Evolutionary conservation across 1,140 invertebrate genomes (phyloP).

Genomic region (Magallana ariakensis): DNA sequence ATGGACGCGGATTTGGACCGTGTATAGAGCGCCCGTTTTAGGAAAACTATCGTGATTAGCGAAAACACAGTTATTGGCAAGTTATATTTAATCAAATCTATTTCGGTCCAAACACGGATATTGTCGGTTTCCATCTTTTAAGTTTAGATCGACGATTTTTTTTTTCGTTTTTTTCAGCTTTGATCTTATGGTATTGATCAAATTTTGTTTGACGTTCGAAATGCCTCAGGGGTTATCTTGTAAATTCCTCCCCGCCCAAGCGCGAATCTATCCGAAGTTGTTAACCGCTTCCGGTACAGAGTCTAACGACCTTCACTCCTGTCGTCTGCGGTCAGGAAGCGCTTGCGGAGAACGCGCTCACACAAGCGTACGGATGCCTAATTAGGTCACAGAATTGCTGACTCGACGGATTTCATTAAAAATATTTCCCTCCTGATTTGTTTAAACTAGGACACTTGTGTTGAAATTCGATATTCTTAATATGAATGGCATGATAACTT

Average conservation of each 20-base stretch:
- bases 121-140: not conserved
- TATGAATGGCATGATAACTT: no score
- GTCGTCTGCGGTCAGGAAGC: not conserved
- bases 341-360: not conserved
- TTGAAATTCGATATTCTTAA: not conserved
- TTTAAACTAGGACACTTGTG: not conserved
- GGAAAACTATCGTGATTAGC: not conserved
- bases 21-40: not conserved
- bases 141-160: not conserved
- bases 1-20: no score
- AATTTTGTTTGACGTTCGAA: not conserved
- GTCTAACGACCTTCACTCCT: not conserved
- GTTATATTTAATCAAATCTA: constrained; percentile 22
- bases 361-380: not conserved
- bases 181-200: not conserved
- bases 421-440: no score
- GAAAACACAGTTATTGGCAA: not conserved
- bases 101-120: not conserved
- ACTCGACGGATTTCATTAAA: not conserved
- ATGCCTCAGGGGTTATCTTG: constrained; percentile 1
- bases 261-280: not conserved
- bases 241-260: constrained; percentile 20
- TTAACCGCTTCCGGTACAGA: not conserved
- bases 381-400: not conserved
- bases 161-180: not conserved